Base-by-base conservation (phyloP, 1,140 invertebrate genomes). In the Gryon sp. region DNA sequence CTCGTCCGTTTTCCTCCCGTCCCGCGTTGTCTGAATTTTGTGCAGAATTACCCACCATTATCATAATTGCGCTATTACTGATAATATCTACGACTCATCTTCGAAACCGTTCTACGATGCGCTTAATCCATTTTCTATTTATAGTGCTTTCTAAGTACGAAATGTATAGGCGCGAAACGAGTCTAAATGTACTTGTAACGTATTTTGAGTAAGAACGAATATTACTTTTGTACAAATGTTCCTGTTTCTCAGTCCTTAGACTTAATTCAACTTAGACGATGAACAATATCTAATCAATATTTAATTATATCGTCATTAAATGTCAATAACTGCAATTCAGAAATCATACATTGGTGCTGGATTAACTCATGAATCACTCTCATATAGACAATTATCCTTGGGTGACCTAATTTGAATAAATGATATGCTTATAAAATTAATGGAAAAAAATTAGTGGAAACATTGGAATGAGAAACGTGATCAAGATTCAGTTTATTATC, bases 11-110 rank as follows among this genome's bases (percentile, higher is more conserved):
- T n/a, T n/a, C 45, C 24, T 59, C 41, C 60, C 45, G 52, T 66
- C 8, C 52, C 48, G 38, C 62, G 45, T 76, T 79, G 62, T 84
- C 81, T 84, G 84, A 88, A 88, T 89, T 89, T 87, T 84, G 83
- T 82, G 76, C 84, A 81, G 84, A 87, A 89, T 88, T 89, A 87
- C 86, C 87, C 80, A 63, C 86, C 83, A 88, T 89, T 88, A 88
- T 88, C 82, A 87, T 88, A 89, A 89, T 88, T 88, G 87, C 85
- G 81, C 87, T 85, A 88, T 89, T 88, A 89, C 86, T 84, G 87
- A 88, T 88, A 89, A 89, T 88, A 89, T 87, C 86, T 82, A 76
- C 84, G 80, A 83, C 80, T 84, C 80, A 75, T 72, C 81, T 84
- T 84, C 81, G 78, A 82, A 82, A 82, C 80, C 78, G 77, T 80